A percentile compares a stretch with the other conserved stretches of the same genome.
These are phyloP conservation scores for Ips nitidus DNA, from an alignment of 1,140 invertebrate genomes.

Conservation along the genomic window DNA sequence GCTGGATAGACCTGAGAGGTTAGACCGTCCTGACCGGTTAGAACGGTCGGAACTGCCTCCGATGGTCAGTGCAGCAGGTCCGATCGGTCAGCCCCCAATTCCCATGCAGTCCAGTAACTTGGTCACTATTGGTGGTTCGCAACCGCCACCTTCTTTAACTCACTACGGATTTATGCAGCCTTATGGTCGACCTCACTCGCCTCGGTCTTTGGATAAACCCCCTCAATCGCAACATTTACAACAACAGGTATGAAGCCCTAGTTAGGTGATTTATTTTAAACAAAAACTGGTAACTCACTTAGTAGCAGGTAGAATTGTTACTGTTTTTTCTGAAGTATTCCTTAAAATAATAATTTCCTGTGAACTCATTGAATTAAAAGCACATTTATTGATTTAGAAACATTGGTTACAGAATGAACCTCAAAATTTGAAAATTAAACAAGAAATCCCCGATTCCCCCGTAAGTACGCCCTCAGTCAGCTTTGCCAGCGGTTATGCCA, in stretches of 20 bases:
- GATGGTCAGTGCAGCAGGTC: constrained; percentile 49
- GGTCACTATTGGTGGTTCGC: constrained; percentile 58
- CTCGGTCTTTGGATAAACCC: constrained; percentile 39
- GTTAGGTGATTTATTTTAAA: no score
- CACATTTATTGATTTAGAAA: neutral
- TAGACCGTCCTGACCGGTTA: constrained; percentile 52
- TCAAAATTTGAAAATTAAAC: constrained; percentile 79
- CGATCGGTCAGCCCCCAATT: constrained; percentile 57
- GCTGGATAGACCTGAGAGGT: constrained; percentile 50
- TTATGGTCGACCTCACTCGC: constrained; percentile 41
- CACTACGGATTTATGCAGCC: constrained; percentile 58
- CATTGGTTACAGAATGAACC: constrained; percentile 56
- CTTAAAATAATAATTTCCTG: no score
- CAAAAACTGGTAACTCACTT: no score
- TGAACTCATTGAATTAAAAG: neutral
- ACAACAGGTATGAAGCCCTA: constrained; percentile 45
- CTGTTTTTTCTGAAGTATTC: no score
- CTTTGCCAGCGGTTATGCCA: constrained; percentile 6
- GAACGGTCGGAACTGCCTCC: constrained; percentile 53
- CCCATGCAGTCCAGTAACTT: constrained; percentile 58
- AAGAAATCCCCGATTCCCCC: constrained; percentile 62
- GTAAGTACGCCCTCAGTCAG: constrained; percentile 7
- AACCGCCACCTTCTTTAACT: constrained; percentile 46
- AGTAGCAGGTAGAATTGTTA: no score
- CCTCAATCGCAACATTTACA: constrained; percentile 56